Base-by-base conservation (phyloP, 2,888 invertebrate species). In the Unio delphinus region DNA sequence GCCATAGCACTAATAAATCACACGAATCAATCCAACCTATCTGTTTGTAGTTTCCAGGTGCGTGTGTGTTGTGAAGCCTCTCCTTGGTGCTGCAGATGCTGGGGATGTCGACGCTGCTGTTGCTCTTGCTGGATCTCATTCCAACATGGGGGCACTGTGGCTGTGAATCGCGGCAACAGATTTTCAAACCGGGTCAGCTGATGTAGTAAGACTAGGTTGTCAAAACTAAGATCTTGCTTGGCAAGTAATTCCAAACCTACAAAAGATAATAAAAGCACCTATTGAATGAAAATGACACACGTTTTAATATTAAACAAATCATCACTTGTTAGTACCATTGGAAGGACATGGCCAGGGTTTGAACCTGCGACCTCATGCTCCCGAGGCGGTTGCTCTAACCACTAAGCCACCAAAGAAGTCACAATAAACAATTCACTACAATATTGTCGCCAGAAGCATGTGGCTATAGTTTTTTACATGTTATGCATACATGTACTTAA, bases 101-200 rank as follows among this genome's bases (percentile, higher is more conserved):
- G 96, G 1, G 96, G 95, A 89, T 96, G 95, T 57, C 95, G 93
- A 26, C 97, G 92, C 82, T 96, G 96, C 70, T 96, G 93, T 87
- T 96, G 96, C 7, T 96, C 96, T 77, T 96, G 96, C 81, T 96
- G 95, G 83, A 97, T 92, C 81, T 97, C 96, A 78, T 94, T 95
- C 97, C 97, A 97, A 90, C 96, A 97, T 5, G 96, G 94, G 0
- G 97, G 96, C 4, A 96, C 96, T 23, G 96, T 96, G 0, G 96
- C 96, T 67, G 95, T 94, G 88, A 95, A 97, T 0, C 93, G 91
- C 0, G 93, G 93, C 80, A 92, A 92, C 69, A 93, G 89, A 75
- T 92, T 92, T 84, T 95, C 95, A 85, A 95, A 95, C 75, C 94
- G 93, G 3, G 95, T 95, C 69, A 97, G 90, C 59, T 93, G 92